Evolutionary conservation across 2,797 vertebrate genomes (phyloP), one percentile per base, ranked within the genome.

Genomic region (Peromyscus melanophrys): DNA sequence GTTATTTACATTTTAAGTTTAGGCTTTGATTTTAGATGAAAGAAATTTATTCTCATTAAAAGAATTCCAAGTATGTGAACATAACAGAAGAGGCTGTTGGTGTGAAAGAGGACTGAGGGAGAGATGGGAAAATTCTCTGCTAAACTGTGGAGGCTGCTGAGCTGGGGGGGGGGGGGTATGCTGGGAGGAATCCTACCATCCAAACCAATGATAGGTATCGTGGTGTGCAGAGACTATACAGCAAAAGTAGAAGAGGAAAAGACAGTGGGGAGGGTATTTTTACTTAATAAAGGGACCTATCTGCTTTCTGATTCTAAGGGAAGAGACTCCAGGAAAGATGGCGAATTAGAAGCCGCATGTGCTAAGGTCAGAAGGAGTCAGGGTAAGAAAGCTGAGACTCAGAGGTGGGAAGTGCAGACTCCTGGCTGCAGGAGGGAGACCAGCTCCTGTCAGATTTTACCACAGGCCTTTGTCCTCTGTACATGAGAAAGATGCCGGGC

Each of bases 1-100:
- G 65, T 77, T 75, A 78, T 95, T 95, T 96, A 89, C 89, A 81
- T 96, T 91, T 84, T 84, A 65, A 94, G 75, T n/a, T 80, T 73
- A 86, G 52, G 49, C 78, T 96, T 96, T 78, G 90, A 94, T 91
- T 95, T 69, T 40, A 97, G 92, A 96, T 90, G 57, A 96, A 96
- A 90, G 61, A 52, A 82, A 84, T 86, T 81, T 95, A 77, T 94
- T 61, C 92, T 76, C 73, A 78, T 95, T 92, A 63, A 89, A 95
- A 94, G 89, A 96, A 96, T 92, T 59, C 80, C 0, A 6, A 93
- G 57, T 75, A 73, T 95, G 29, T 95, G 93, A 77, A 71, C 23
- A 29, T 65, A 14, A n/a, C 67, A 90, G 86, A 96, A 40, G 71
- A 95, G 80, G 63, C 43, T 84, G 29, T 81, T 57, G 57, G 69